Base-by-base conservation (phyloP, 2,888 invertebrate species). In the Microplitis manilae region DNA sequence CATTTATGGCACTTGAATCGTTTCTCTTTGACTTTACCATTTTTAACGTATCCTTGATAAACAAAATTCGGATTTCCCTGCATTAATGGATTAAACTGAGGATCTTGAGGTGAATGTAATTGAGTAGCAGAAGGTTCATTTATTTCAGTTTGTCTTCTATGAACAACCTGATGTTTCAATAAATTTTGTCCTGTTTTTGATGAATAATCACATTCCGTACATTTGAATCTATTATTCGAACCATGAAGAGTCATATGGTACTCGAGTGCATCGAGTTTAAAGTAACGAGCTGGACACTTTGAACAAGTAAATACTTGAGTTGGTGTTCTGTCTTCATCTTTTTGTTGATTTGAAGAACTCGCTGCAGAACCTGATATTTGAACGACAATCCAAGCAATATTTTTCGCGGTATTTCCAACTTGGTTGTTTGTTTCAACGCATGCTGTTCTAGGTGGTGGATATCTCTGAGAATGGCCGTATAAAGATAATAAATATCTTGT, bases 1-100 rank as follows among this genome's bases (percentile, higher is more conserved):
- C 96, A 96, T 90, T 96, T 95, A 84, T 94, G 94, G 88, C 96
- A 96, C 89, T 95, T 95, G 90, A 95, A 95, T 5, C 95, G 92
- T 86, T 95, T 95, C 86, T 95, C 94, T 87, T 94, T 95, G 85
- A 94, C 91, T 4, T 94, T 92, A 0, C 95, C 95, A 85, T 95
- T 95, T 88, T 94, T 94, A 77, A 95, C 86, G 81, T 93, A 94
- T 0, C 94, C 94, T 1, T 95, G 95, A 86, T 95, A 95, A 73
- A 94, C 93, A 84, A 95, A 95, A 82, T 94, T 94, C 0, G 95
- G 95, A 89, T 94, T 95, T 5, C 95, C 95, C 80, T 94, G 93
- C 92, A 94, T 94, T 59, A 93, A 89, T 78, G 92, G 92, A 5
- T 93, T 94, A 83, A 94, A 94, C 84, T 94, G 94, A 5, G 93